Base-by-base conservation (phyloP, 2,113 vertebrate genomes). In the Sarotherodon lohbergeri region DNA sequence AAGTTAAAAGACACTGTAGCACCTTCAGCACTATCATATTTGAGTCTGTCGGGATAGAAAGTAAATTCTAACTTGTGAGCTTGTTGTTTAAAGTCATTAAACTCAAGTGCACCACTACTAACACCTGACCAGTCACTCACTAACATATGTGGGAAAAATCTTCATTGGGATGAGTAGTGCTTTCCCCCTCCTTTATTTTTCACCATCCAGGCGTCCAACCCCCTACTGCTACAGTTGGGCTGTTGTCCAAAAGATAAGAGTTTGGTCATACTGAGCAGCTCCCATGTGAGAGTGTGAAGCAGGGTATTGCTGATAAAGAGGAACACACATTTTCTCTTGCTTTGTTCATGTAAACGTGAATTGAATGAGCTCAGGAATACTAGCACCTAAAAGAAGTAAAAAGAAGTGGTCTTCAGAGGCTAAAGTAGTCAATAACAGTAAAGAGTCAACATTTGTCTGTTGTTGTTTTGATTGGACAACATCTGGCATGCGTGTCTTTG, bases 401-500 rank as follows among this genome's bases (percentile, higher is more conserved):
- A 32, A 32, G 5, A 36, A 19, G 34, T 41, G 16, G 46, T 27
- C 41, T 63, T 78, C 43, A 78, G 24, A 88, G 73, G 46, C 55
- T 56, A 17, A 84, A 91, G 56, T 9, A 59, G 55, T 79, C 50
- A 22, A 87, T 85, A 27, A 66, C 54, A 56, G 56, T 32, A 50
- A 41, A 83, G 56, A 88, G 61, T 83, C 79, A 85, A 88, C 68
- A 88, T 86, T 86, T 80, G 80, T 89, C 55, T 68, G 54, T 24
- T 86, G 52, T 6, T 57, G 56, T 88, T 91, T 88, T 84, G 50
- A 80, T 76, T 82, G 87, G 88, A 90, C 86, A 82, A 84, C 86
- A 89, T 93, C 80, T 91, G 82, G 81, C 78, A 54, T 56, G 81
- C 66, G 56, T 66, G 56, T 79, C 48, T 88, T 52, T 87, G 82